Conservation (phyloP, 2,113 vertebrate species). For the Sinocyclocheilus maitianheensis region DNA sequence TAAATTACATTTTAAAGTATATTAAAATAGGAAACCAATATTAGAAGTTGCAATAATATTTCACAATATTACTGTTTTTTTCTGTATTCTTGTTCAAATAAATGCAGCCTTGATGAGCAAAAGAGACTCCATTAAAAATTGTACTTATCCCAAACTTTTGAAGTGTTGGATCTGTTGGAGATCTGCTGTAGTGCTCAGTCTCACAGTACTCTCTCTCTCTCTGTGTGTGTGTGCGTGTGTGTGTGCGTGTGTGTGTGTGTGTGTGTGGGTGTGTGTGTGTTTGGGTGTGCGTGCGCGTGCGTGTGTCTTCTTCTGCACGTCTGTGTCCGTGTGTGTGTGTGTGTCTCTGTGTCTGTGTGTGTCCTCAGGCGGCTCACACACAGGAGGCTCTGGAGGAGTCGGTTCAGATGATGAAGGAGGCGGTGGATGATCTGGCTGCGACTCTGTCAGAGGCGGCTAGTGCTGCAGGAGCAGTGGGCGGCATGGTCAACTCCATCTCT, state of each 20-base stretch:
- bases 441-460: slow-evolving; percentile 92
- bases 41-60: too few relatives aligned
- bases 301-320: too few relatives aligned
- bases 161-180: not conserved
- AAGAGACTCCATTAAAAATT: too few relatives aligned
- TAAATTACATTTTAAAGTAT: too few relatives aligned
- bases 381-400: slow-evolving; percentile 96
- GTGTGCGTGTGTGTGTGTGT: not conserved
- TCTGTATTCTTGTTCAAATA: too few relatives aligned
- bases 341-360: not conserved
- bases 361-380: slow-evolving; percentile 87
- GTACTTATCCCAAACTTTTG: too few relatives aligned
- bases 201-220: not conserved
- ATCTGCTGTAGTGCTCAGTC: not conserved
- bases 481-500: slow-evolving; percentile 96
- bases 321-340: not conserved
- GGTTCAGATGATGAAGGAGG: slow-evolving; percentile 98
- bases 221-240: not conserved
- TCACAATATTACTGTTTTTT: too few relatives aligned
- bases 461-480: slow-evolving; percentile 90
- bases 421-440: slow-evolving; percentile 89
- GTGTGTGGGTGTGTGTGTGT: not conserved
- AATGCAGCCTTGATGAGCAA: too few relatives aligned
- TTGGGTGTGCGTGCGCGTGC: too few relatives aligned
- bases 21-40: too few relatives aligned